Base-by-base conservation (phyloP, 2,888 invertebrate genomes). In the Selenia dentaria region DNA sequence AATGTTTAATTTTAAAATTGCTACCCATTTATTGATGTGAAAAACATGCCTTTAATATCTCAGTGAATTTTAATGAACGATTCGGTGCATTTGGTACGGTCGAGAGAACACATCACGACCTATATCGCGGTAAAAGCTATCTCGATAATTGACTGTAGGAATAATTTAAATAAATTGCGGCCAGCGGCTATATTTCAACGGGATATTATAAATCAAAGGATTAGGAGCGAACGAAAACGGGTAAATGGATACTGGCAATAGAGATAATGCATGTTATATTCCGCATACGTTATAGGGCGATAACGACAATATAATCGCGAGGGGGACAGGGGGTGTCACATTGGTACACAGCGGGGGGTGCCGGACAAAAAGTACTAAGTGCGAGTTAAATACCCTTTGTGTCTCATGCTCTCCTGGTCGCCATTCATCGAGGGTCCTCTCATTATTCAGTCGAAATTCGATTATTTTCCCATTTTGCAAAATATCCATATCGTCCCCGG, bases 321-420 rank as follows among this genome's bases (percentile, higher is more conserved):
- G 67, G 71, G 74, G 63, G 65, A 52, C 51, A 63, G 51, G 64
- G 66, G 68, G 70, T 44, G 60, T 64, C 60, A 18, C 59, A 37
- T 34, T 32, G 50, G 64, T 54, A 63, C 74, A 51, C 77, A 62
- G 74, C 71, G 74, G 83, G 82, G 79, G 70, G 74, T 51, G 58
- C 53, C 29, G 73, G 75, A 70, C 83, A 87, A 89, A 89, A 88
- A 89, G 84, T 86, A 85, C 87, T 88, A 90, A 90, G 88, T 87
- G 83, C 75, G 77, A 86, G 82, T 88, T 90, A 90, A 90, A 89
- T 89, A 89, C 88, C 89, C 88, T 88, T 89, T 90, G 88, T 89
- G 83, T 77, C 70, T 74, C 69, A 67, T 74, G 66, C 78, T 81
- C 79, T 48, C 47, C 47, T 83, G 83, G 70, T 74, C 67, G 70